These are phyloP conservation scores for Dermochelys coriacea DNA, from an alignment of 2,797 vertebrate genomes.

Conservation along the genomic window DNA sequence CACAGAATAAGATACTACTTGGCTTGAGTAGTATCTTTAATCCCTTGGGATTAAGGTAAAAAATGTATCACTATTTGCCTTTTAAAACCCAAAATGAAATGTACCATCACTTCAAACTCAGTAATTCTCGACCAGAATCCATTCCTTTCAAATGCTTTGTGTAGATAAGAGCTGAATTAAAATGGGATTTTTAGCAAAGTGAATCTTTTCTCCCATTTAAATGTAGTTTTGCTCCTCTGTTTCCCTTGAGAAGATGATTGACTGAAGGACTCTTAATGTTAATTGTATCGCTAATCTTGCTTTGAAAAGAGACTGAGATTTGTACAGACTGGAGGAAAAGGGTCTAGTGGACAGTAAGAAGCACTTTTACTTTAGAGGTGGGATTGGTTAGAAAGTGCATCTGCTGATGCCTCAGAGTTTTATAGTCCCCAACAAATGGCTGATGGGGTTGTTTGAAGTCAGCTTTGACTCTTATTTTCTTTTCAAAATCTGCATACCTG, in stretches of 20 bases:
- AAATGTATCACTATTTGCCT: fast-evolving
- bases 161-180: not conserved
- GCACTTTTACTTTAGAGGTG: not conserved
- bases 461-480: not conserved
- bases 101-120: not conserved
- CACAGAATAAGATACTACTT: not conserved
- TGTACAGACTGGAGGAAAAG: not conserved
- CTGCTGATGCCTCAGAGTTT: not conserved
- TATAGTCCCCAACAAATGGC: not conserved
- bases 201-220: not conserved
- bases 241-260: not conserved
- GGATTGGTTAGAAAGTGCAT: not conserved
- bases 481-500: not conserved
- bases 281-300: not conserved
- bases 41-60: not conserved
- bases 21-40: not conserved
- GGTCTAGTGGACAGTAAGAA: not conserved
- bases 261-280: not conserved
- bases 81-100: not conserved
- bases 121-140: not conserved
- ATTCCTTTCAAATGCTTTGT: not conserved
- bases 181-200: fast-evolving
- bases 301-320: not conserved
- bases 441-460: not conserved
- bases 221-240: not conserved